A percentile compares a stretch with the other conserved stretches of the same genome.
phyloP scores from a whole-genome alignment of 2,888 invertebrate species.

The Melinaea marsaeus region DNA sequence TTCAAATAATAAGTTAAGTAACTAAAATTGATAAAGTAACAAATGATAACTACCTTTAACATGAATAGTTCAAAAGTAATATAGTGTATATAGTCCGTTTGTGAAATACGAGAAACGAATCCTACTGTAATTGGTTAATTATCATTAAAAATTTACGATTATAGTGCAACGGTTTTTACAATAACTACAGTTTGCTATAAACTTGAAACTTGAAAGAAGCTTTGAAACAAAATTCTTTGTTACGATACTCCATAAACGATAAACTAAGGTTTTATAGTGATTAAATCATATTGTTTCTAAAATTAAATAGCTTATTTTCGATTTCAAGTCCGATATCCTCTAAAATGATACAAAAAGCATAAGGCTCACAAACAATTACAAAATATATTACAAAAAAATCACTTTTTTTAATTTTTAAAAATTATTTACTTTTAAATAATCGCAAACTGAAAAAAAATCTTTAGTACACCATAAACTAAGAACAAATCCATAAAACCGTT shows the following conservation, averaged over 20 bases:
- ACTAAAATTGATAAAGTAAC: no score
- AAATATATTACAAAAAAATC: background rate
- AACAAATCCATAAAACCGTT: slow-evolving; percentile 15
- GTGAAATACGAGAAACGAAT: background rate
- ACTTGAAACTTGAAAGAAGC: slow-evolving; percentile 1
- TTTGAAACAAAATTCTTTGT: slow-evolving; percentile 1
- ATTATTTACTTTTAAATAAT: no score
- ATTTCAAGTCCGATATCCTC: background rate
- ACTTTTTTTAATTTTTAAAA: no score
- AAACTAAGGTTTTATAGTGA: slow-evolving; percentile 11
- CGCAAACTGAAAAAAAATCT: no score
- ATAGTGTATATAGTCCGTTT: no score
- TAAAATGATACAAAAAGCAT: background rate
- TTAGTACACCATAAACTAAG: background rate
- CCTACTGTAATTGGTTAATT: slow-evolving; percentile 1
- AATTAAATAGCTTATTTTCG: slow-evolving; percentile 6
- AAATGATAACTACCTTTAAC: no score
- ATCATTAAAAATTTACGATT: slow-evolving; percentile 5
- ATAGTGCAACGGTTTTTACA: slow-evolving; percentile 4
- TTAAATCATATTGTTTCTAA: slow-evolving; percentile 10
- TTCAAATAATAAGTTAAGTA: no score
- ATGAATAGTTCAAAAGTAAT: no score
- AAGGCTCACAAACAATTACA: background rate
- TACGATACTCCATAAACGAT: slow-evolving; percentile 8
- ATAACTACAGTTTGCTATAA: slow-evolving; percentile 1